Evolutionary conservation across 1,140 invertebrate genomes (phyloP).

Genomic region (Arctopsyche grandis): DNA sequence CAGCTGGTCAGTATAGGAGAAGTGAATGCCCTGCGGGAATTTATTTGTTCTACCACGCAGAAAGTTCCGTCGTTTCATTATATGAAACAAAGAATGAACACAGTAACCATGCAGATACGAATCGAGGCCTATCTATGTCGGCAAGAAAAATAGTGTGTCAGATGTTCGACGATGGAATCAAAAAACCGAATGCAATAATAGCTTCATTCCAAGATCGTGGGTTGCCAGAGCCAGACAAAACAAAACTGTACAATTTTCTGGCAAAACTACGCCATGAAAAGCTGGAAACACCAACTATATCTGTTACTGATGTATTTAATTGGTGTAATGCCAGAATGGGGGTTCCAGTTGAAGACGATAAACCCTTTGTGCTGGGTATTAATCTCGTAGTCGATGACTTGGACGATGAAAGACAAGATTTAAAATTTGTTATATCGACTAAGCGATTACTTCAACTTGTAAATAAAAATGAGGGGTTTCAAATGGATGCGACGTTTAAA

Average conservation of each 20-base stretch:
- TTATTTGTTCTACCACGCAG: not conserved
- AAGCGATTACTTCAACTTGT: not conserved
- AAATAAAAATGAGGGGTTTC: not conserved
- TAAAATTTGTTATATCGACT: not conserved
- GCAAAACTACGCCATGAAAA: not conserved
- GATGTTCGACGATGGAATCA: slow-evolving; percentile 5
- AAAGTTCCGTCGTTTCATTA: not conserved
- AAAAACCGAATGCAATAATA: slow-evolving; percentile 5
- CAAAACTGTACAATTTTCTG: not conserved
- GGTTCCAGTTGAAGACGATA: not conserved
- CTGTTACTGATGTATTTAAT: not conserved
- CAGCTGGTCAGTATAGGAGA: slow-evolving; percentile 6
- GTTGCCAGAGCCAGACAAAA: not conserved
- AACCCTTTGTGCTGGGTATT: not conserved
- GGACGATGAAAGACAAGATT: not conserved
- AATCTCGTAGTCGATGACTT: not conserved
- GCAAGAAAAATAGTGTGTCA: not conserved
- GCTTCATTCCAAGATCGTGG: not conserved
- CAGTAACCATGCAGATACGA: not conserved
- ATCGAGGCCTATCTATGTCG: not conserved
- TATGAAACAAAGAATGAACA: not conserved
- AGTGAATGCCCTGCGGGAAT: slow-evolving; percentile 16
- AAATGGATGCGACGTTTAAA: not conserved
- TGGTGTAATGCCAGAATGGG: not conserved
- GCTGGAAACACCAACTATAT: not conserved